These are phyloP conservation scores for Melipona beecheii DNA, from an alignment of 2,888 invertebrate genomes.

Conservation along the genomic window DNA sequence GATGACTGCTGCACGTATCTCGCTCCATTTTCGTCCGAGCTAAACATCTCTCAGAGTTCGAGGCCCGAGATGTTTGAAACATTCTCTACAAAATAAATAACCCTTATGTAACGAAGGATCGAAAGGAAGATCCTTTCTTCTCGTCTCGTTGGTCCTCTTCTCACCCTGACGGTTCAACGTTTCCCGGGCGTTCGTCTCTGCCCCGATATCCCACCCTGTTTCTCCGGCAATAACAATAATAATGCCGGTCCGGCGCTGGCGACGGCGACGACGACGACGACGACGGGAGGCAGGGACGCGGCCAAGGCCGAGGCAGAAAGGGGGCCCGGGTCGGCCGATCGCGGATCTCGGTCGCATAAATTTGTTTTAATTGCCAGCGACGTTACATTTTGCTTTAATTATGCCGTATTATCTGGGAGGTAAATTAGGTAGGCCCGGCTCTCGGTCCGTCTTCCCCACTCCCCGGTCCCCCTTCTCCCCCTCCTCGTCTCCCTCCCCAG, in stretches of 20 bases:
- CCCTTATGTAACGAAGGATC: no score
- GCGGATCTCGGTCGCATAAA: slow-evolving; percentile 84
- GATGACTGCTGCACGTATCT: no score
- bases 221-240: slow-evolving; percentile 74
- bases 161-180: slow-evolving; percentile 11
- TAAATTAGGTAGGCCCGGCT: slow-evolving; percentile 84
- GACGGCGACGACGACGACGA: slow-evolving; percentile 36
- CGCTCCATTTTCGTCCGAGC: no score
- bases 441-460: slow-evolving; percentile 77
- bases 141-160: neutral
- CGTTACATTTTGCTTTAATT: slow-evolving; percentile 85
- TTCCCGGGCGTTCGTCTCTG: slow-evolving; percentile 14
- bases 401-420: slow-evolving; percentile 85
- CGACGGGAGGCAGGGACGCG: slow-evolving; percentile 66
- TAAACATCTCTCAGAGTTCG: no score
- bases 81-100: no score
- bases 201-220: slow-evolving; percentile 33
- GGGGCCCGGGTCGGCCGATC: slow-evolving; percentile 80
- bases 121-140: no score
- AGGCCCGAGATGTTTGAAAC: no score
- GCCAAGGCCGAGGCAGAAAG: slow-evolving; percentile 70
- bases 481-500: slow-evolving; percentile 32
- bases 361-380: slow-evolving; percentile 85
- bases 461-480: slow-evolving; percentile 57
- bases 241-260: slow-evolving; percentile 63